These are phyloP conservation scores for Holothuria leucospilota DNA, from an alignment of 53 echinoderm and acorn worm species.

Conservation along the genomic window DNA sequence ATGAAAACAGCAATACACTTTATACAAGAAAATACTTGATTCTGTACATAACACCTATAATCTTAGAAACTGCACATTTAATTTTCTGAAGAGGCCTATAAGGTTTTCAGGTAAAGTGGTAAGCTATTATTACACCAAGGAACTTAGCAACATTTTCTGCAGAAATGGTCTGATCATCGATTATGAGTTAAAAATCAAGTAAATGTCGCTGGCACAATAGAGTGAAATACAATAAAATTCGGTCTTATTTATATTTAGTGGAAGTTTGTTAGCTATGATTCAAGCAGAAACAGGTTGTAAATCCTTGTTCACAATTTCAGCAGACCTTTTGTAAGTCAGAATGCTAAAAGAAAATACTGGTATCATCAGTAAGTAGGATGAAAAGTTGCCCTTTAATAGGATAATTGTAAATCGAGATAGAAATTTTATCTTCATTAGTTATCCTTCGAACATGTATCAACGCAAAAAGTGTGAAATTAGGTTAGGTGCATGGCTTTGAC, in stretches of 20 bases:
- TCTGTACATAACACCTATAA: too few relatives aligned
- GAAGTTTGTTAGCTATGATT: not conserved
- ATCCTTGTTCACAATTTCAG: not conserved
- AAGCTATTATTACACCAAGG: not conserved
- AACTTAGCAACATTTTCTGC: too few relatives aligned
- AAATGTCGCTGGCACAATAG: not conserved
- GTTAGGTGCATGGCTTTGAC: too few relatives aligned
- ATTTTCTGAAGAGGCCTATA: not conserved
- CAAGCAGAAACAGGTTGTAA: not conserved
- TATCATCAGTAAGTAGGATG: not conserved
- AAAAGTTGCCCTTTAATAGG: too few relatives aligned
- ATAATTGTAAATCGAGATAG: too few relatives aligned
- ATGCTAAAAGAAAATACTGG: not conserved
- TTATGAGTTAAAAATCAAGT: too few relatives aligned
- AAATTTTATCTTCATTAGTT: too few relatives aligned
- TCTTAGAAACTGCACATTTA: not conserved
- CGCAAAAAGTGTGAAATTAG: too few relatives aligned
- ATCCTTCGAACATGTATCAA: too few relatives aligned
- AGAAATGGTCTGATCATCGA: too few relatives aligned
- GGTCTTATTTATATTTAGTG: not conserved
- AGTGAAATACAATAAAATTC: not conserved
- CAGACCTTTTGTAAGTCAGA: not conserved
- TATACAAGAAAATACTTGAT: not conserved
- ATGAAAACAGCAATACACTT: not conserved
- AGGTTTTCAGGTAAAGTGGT: not conserved